These are phyloP conservation scores for Climacteris rufus DNA, from an alignment of 2,113 vertebrate species.

Conservation along the genomic window DNA sequence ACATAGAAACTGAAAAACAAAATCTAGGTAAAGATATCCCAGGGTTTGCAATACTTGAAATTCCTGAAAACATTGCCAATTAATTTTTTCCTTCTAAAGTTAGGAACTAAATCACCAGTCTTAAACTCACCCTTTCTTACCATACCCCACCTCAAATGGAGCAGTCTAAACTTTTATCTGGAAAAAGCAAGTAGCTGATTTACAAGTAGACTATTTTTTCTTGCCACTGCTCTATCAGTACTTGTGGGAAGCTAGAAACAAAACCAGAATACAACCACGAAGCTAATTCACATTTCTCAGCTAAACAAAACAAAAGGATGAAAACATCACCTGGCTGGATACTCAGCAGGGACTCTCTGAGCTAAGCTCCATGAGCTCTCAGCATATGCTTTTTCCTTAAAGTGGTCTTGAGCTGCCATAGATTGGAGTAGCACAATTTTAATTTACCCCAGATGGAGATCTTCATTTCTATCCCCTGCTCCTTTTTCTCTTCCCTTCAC, in stretches of 20 bases:
- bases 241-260: not conserved
- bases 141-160: not conserved
- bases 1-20: not conserved
- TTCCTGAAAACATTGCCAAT: not conserved
- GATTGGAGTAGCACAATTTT: not conserved
- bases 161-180: not conserved
- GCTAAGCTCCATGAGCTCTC: not conserved
- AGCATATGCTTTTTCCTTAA: not conserved
- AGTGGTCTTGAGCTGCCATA: not conserved
- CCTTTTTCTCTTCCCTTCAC: not conserved
- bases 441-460: slow-evolving; percentile 20
- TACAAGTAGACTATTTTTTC: not conserved
- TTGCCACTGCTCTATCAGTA: not conserved
- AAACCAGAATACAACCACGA: not conserved
- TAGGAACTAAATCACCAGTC: not conserved
- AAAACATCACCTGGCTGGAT: not conserved
- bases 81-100: not conserved
- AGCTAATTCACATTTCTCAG: not conserved
- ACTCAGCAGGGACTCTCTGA: not conserved
- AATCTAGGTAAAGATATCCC: not conserved
- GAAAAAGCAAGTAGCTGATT: not conserved
- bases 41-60: not conserved
- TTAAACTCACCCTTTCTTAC: not conserved
- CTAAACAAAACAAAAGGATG: not conserved
- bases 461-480: not conserved